A percentile compares a stretch with the other conserved stretches of the same genome.
These are phyloP conservation scores for Characodon lateralis DNA, from an alignment of 2,797 vertebrate genomes.

Conservation along the genomic window DNA sequence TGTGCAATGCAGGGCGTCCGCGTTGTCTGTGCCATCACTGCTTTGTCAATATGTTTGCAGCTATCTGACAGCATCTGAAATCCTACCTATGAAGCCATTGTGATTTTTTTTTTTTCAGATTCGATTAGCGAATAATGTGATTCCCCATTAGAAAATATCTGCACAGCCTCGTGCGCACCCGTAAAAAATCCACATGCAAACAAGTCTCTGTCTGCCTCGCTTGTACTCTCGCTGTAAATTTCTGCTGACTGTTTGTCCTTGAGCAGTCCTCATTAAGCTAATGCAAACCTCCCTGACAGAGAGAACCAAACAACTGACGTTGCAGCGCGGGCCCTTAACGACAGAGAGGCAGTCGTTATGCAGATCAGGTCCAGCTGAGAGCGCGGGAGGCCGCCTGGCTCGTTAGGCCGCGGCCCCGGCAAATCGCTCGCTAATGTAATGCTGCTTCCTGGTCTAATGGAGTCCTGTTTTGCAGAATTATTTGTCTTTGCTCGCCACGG, in stretches of 20 bases:
- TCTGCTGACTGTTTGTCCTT: constrained; percentile 99
- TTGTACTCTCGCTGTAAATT: constrained; percentile 84
- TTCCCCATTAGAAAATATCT: constrained; percentile 75
- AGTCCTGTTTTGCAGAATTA: constrained; percentile 85
- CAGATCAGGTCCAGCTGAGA: constrained; percentile 99
- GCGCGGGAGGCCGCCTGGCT: constrained; percentile 93
- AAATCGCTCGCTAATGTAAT: constrained; percentile 99
- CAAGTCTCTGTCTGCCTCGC: constrained; percentile 44
- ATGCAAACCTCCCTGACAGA: constrained; percentile 99
- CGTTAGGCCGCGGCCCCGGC: constrained; percentile 98
- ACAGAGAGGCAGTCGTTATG: constrained; percentile 94
- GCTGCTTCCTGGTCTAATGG: constrained; percentile 94
- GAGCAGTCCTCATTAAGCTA: constrained; percentile 99
- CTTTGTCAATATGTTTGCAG: constrained; percentile 74
- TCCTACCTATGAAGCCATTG: constrained; percentile 69
- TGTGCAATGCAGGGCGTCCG: constrained; percentile 66
- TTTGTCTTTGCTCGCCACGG: constrained; percentile 72
- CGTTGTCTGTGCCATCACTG: constrained; percentile 62
- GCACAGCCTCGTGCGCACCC: constrained; percentile 56
- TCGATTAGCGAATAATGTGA: constrained; percentile 78
- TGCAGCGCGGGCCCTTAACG: constrained; percentile 76
- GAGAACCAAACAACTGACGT: constrained; percentile 99
- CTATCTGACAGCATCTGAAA: constrained; percentile 73
- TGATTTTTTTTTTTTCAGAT: constrained; percentile 71
- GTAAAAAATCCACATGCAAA: constrained; percentile 53